A percentile compares a stretch with the other conserved stretches of the same genome.
phyloP scores from a whole-genome alignment of 2,113 vertebrate species.

The Phyllostomus discolor region DNA sequence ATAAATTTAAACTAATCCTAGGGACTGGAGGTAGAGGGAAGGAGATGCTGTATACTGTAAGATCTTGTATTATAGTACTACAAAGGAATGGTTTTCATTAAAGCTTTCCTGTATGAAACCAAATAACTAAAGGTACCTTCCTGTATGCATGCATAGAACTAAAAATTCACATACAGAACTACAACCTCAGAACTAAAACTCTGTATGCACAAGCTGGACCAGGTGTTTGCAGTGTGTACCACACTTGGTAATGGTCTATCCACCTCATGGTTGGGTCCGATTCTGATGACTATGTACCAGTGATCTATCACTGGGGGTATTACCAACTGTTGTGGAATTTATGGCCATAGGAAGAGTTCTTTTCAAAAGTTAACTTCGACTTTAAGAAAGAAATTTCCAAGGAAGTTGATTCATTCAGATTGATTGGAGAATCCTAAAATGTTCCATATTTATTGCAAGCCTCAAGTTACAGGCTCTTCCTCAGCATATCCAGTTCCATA shows the following conservation, averaged over 20 bases:
- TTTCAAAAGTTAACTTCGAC: background rate
- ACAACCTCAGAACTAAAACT: background rate
- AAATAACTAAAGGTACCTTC: background rate
- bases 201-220: background rate
- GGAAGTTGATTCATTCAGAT: background rate
- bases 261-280: fast-evolving
- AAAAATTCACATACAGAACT: background rate
- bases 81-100: background rate
- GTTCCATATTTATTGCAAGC: background rate
- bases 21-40: background rate
- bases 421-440: background rate
- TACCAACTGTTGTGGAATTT: background rate
- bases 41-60: background rate
- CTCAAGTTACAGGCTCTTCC: background rate
- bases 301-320: background rate
- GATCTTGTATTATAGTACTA: background rate
- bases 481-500: background rate
- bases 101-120: background rate
- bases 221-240: background rate
- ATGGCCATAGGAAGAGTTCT: background rate
- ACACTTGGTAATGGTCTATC: background rate
- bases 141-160: background rate
- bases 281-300: background rate
- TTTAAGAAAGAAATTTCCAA: background rate
- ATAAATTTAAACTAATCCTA: background rate